A percentile compares a stretch with the other conserved stretches of the same genome.
phyloP scores from a whole-genome alignment of 1,140 invertebrate genomes.

The Heliconius himera region DNA sequence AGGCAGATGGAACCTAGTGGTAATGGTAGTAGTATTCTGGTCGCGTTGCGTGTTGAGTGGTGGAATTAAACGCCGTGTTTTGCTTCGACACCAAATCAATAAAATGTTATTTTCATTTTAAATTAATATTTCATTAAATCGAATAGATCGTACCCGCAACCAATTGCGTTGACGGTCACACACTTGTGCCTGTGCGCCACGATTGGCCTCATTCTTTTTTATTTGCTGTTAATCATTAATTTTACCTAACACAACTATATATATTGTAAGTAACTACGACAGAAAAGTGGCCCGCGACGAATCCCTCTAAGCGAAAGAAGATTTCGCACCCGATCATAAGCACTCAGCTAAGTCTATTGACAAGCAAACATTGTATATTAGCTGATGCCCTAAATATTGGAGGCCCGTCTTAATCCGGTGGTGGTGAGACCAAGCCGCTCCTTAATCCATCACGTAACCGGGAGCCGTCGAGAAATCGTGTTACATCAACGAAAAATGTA shows the following conservation, averaged over 20 bases:
- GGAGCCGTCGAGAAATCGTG: conserved; percentile 82
- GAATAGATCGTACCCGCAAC: too few species aligned
- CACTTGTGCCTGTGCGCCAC: too few species aligned
- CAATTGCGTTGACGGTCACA: too few species aligned
- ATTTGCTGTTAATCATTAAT: not conserved
- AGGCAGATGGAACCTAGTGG: too few species aligned
- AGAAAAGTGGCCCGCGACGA: conserved; percentile 8
- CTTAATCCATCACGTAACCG: conserved; percentile 83
- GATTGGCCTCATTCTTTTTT: not conserved
- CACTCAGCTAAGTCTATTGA: conserved; percentile 67
- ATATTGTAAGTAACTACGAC: not conserved
- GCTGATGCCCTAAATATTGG: conserved; percentile 73
- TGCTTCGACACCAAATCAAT: too few species aligned
- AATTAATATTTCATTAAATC: too few species aligned
- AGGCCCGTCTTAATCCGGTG: conserved; percentile 72
- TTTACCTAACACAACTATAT: not conserved
- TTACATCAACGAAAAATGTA: conserved; percentile 83
- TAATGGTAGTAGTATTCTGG: too few species aligned
- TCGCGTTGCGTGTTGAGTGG: too few species aligned
- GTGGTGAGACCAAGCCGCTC: conserved; percentile 70
- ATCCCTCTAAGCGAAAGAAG: conserved; percentile 28
- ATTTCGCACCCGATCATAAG: conserved; percentile 32
- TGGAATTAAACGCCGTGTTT: too few species aligned
- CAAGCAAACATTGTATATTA: conserved; percentile 74
- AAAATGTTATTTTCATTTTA: too few species aligned